Evolutionary conservation across 2,888 invertebrate genomes (phyloP), one percentile per base, ranked within the genome.

Genomic region (Macrostomum cliftonense): DNA sequence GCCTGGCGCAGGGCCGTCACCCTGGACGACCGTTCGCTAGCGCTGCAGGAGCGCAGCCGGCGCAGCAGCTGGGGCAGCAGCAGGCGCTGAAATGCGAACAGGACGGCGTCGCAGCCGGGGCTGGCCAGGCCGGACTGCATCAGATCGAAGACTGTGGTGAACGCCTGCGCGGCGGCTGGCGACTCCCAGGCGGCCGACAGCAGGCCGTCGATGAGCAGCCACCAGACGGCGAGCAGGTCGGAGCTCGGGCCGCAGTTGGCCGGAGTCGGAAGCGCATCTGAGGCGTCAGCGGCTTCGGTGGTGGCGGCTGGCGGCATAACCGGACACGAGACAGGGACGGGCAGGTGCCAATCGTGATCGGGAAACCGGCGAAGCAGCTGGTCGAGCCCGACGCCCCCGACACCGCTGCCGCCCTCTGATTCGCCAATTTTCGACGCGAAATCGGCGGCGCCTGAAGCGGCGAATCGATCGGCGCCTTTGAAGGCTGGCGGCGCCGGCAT

Each of bases 401-500:
- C 4, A 9, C 28, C 28, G 28, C 9, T 9, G 28, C 28, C 9
- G 9, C 4, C 28, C 5, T 4, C 28, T 4, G 19, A 4, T 4
- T 4, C 28, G 28, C 5, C 28, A 9, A 9, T 9, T 4, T 9
- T 14, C 38, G 28, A 51, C 44, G 16, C 11, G 42, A 43, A 45
- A 44, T 38, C 47, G 38, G 1, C 20, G 38, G 2, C 40, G 39
- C 2, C 12, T 51, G 49, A 49, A 38, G 19, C 12, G 37, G 21
- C 12, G 14, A 45, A 19, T 16, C 43, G 48, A n/a, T 49, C 83
- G 0, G 86, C 84, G 13, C 87, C 80, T 67, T 86, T 85, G 63
- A 89, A 88, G 53, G 81, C 81, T 0, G 89, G 89, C 65, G 87
- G 87, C 59, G 85, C 84, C 0, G 88, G 87, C 87, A 89, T 88